phyloP scores from a whole-genome alignment of 2,888 invertebrate genomes.

The Embidobia sp. region DNA sequence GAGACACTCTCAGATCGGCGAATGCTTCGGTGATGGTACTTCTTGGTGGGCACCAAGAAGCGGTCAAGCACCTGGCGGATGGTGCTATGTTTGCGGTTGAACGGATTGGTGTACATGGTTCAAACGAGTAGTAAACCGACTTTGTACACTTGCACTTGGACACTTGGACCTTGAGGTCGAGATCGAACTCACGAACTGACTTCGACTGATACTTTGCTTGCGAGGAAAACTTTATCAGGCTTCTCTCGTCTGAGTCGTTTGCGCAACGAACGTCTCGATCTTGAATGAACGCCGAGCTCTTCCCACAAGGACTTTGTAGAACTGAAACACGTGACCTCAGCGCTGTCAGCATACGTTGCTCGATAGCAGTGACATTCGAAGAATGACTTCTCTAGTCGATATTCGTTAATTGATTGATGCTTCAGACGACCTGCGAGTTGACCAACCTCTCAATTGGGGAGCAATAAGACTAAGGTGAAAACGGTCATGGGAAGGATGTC shows the following conservation, averaged over 20 bases:
- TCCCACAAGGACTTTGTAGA: slow-evolving; percentile 55
- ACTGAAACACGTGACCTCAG: slow-evolving; percentile 55
- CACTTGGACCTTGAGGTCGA: slow-evolving; percentile 1
- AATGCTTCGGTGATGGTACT: slow-evolving; percentile 65
- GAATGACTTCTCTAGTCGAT: slow-evolving; percentile 15
- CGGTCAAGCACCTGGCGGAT: slow-evolving; percentile 86
- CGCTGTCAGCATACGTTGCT: slow-evolving; percentile 10
- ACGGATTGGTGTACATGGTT: slow-evolving; percentile 87
- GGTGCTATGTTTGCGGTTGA: slow-evolving; percentile 87
- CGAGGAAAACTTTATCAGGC: too few relatives aligned
- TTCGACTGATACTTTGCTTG: too few relatives aligned
- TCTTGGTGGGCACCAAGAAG: slow-evolving; percentile 83
- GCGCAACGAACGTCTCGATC: slow-evolving; percentile 38
- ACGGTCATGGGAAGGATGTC: neutral
- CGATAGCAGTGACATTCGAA: slow-evolving; percentile 35
- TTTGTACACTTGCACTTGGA: slow-evolving; percentile 11
- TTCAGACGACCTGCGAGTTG: slow-evolving; percentile 21
- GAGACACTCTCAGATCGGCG: slow-evolving; percentile 77
- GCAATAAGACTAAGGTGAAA: neutral
- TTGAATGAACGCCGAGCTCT: slow-evolving; percentile 56
- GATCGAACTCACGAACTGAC: neutral
- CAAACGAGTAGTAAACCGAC: too few relatives aligned
- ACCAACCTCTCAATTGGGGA: slow-evolving; percentile 38
- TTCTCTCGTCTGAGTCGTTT: slow-evolving; percentile 33
- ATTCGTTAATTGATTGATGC: slow-evolving; percentile 27